phyloP scores from a whole-genome alignment of 1,140 invertebrate species.

The Bombus superbus region DNA sequence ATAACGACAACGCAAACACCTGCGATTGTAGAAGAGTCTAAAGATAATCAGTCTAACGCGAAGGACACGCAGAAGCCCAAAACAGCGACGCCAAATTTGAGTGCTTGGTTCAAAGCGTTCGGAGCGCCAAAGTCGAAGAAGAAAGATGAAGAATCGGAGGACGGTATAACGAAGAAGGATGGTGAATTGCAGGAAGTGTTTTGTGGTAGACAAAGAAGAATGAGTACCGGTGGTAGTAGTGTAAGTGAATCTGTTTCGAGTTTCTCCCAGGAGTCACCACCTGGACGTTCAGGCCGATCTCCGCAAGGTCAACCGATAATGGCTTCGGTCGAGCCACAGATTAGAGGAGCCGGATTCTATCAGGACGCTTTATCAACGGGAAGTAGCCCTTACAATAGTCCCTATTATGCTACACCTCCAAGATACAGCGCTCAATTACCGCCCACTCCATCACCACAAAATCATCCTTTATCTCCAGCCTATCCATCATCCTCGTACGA shows the following conservation, averaged over 20 bases:
- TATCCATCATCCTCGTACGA: slow-evolving; percentile 78
- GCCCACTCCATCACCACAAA: slow-evolving; percentile 80
- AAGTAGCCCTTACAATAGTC: slow-evolving; percentile 81
- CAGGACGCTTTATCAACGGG: slow-evolving; percentile 79
- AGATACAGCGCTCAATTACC: slow-evolving; percentile 80
- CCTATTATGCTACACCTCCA: slow-evolving; percentile 80
- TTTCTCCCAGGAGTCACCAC: slow-evolving; percentile 80
- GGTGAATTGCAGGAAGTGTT: slow-evolving; percentile 70
- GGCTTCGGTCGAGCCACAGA: slow-evolving; percentile 72
- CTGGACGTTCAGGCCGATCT: slow-evolving; percentile 72
- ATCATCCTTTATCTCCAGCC: slow-evolving; percentile 78
- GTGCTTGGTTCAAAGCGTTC: slow-evolving; percentile 95
- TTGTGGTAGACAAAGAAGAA: slow-evolving; percentile 73
- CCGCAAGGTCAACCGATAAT: slow-evolving; percentile 76
- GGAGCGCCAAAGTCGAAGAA: slow-evolving; percentile 88
- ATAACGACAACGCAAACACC: slow-evolving; percentile 52
- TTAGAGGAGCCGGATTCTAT: slow-evolving; percentile 80
- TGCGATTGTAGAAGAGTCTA: slow-evolving; percentile 62
- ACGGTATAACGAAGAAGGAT: slow-evolving; percentile 69
- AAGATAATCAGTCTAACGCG: slow-evolving; percentile 69
- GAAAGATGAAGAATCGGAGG: slow-evolving; percentile 78
- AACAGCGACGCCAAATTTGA: slow-evolving; percentile 91
- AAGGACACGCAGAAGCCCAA: slow-evolving; percentile 77
- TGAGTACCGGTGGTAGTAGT: slow-evolving; percentile 80
- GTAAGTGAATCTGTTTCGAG: slow-evolving; percentile 81